phyloP scores from a whole-genome alignment of 2,888 invertebrate species.

The Diabrotica balteata region DNA sequence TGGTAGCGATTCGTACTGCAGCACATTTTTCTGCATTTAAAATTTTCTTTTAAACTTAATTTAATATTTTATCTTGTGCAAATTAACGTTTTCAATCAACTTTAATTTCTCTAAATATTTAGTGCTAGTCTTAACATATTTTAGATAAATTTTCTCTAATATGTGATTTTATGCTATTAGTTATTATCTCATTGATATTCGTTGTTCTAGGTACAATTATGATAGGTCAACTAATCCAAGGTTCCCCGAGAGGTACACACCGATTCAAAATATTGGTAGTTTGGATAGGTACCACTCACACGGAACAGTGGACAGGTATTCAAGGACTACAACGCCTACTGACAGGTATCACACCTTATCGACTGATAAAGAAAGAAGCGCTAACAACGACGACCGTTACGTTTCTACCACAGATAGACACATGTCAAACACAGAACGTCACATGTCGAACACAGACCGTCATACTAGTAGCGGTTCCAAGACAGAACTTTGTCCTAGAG shows the following conservation, averaged over 20 bases:
- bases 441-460: constrained; percentile 42
- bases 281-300: constrained; percentile 55
- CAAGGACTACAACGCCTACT: constrained; percentile 55
- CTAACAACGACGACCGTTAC: constrained; percentile 56
- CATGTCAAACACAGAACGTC: too few species aligned
- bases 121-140: too few species aligned
- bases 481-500: constrained; percentile 43
- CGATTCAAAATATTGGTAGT: constrained; percentile 50
- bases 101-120: too few species aligned
- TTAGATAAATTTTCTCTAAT: too few species aligned
- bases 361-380: constrained; percentile 58
- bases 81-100: too few species aligned
- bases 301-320: constrained; percentile 50
- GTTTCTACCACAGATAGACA: constrained; percentile 49
- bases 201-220: constrained; percentile 35
- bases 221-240: constrained; percentile 45
- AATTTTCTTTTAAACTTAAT: too few species aligned
- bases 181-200: neutral
- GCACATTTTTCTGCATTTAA: too few species aligned
- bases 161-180: neutral
- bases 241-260: constrained; percentile 51
- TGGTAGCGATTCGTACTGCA: too few species aligned
- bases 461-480: constrained; percentile 47
- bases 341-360: constrained; percentile 58
- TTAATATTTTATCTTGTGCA: too few species aligned